These are phyloP conservation scores for Merops nubicus DNA, from an alignment of 2,113 vertebrate species.

Conservation along the genomic window DNA sequence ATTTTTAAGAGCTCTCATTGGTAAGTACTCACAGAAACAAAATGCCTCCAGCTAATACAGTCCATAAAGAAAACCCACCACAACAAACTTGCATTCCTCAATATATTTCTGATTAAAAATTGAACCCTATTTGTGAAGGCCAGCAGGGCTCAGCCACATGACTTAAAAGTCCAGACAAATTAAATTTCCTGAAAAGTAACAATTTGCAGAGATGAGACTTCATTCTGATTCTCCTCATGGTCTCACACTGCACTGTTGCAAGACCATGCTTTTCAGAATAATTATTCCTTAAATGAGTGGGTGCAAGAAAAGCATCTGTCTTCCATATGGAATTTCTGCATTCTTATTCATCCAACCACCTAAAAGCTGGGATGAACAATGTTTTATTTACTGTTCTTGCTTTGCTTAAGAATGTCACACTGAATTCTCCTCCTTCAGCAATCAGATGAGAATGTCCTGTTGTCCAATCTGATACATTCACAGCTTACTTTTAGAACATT, in stretches of 20 bases:
- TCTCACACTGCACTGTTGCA: neutral
- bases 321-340: constrained; percentile 24
- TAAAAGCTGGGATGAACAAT: constrained; percentile 27
- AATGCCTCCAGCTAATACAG: neutral
- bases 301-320: constrained; percentile 32
- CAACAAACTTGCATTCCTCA: neutral
- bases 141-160: neutral
- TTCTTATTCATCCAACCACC: neutral
- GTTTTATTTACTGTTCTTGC: constrained; percentile 33
- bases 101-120: neutral
- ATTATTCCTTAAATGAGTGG: neutral
- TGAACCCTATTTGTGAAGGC: neutral
- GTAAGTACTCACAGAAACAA: neutral
- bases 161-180: neutral
- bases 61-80: neutral
- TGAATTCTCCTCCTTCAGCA: neutral
- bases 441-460: neutral
- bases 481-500: neutral
- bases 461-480: neutral
- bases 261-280: neutral
- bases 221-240: neutral
- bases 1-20: neutral
- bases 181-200: neutral
- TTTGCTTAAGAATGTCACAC: constrained; percentile 18
- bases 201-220: neutral